These are phyloP conservation scores for Paedocypris micromegethes DNA, from an alignment of 2,797 vertebrate genomes.

Conservation along the genomic window DNA sequence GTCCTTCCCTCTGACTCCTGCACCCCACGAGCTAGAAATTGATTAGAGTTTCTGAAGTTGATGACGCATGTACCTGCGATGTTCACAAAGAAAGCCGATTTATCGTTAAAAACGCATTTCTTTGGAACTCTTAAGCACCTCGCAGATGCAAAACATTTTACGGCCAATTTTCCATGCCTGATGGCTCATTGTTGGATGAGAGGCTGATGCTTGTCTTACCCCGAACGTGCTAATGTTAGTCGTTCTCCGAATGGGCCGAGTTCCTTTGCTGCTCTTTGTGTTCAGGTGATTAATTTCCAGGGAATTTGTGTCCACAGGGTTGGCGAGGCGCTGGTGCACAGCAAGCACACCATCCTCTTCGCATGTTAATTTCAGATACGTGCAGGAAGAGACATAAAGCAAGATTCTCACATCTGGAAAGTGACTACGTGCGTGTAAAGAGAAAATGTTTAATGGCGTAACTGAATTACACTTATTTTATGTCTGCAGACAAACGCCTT, in stretches of 20 bases:
- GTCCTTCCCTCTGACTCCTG: no score
- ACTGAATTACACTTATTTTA: not conserved
- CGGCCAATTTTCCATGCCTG: conserved; percentile 64
- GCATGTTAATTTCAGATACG: conserved; percentile 62
- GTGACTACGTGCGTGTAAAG: not conserved
- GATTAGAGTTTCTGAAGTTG: no score
- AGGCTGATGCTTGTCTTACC: conserved; percentile 70
- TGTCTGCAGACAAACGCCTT: no score
- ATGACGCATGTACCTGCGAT: no score
- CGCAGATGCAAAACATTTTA: conserved; percentile 59
- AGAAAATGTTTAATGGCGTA: conserved; percentile 1
- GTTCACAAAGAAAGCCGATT: no score
- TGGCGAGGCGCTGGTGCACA: conserved; percentile 60
- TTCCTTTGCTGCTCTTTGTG: conserved; percentile 58
- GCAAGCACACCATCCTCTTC: conserved; percentile 60
- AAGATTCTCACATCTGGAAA: no score
- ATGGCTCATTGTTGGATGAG: conserved; percentile 64
- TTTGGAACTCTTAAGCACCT: no score
- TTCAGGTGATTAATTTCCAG: conserved; percentile 65
- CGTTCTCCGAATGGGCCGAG: conserved; percentile 59
- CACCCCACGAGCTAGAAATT: no score
- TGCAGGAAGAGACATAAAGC: conserved; percentile 23
- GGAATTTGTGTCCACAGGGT: conserved; percentile 58
- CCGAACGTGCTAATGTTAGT: conserved; percentile 68
- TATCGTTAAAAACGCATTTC: no score